These are phyloP conservation scores for Fundulus diaphanus DNA, from an alignment of 2,797 vertebrate genomes.

Conservation along the genomic window DNA sequence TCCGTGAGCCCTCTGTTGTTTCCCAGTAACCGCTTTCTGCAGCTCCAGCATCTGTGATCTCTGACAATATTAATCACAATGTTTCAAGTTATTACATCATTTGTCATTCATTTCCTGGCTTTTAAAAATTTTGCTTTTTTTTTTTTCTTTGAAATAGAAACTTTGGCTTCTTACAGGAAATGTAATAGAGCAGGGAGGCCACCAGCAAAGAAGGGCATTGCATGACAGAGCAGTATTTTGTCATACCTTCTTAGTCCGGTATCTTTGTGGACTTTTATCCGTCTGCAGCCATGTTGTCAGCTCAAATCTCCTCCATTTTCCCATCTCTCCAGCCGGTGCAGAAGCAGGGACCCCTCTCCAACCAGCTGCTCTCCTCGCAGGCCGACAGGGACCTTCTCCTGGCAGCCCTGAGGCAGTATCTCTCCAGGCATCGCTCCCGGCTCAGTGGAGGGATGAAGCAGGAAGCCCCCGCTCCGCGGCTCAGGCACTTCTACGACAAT, in stretches of 20 bases:
- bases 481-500: constrained; percentile 52
- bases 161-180: neutral
- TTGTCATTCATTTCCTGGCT: neutral
- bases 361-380: constrained; percentile 30
- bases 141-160: neutral
- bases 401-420: constrained; percentile 76
- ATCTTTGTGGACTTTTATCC: constrained; percentile 61
- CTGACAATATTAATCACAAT: too few species aligned
- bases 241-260: constrained; percentile 32
- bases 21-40: too few species aligned
- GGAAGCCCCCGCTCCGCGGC: constrained; percentile 54
- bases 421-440: constrained; percentile 73
- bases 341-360: constrained; percentile 42
- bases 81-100: neutral
- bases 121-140: neutral
- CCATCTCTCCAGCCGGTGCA: constrained; percentile 32
- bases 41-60: too few species aligned
- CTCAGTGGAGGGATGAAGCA: constrained; percentile 45
- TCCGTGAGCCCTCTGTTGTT: too few species aligned
- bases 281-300: constrained; percentile 55
- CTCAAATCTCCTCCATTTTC: constrained; percentile 65
- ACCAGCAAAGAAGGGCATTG: too few species aligned
- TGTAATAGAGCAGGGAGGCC: neutral
- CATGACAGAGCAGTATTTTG: neutral
- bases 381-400: constrained; percentile 72